These are phyloP conservation scores for Sus cebifrons DNA, from an alignment of 2,797 vertebrate species.

Conservation along the genomic window DNA sequence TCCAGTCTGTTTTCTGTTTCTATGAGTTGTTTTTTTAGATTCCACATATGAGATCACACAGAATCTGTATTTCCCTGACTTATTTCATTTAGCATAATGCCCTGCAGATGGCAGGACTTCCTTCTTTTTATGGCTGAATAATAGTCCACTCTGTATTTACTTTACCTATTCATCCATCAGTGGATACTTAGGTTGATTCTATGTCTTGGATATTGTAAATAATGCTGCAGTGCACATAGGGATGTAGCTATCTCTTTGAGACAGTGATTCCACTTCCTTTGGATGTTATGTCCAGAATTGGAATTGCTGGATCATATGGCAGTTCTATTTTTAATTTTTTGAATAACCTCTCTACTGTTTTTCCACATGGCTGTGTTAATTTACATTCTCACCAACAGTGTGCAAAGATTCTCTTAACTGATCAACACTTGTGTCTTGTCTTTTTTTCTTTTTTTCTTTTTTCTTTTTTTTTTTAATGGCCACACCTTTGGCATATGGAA, in stretches of 20 bases:
- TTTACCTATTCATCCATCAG: background rate
- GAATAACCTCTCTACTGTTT: background rate
- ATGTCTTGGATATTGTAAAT: background rate
- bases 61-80: background rate
- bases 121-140: background rate
- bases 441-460: background rate
- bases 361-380: background rate
- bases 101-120: background rate
- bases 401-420: background rate
- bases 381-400: background rate
- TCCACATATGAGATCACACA: background rate
- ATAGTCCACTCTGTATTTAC: background rate
- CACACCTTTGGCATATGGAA: no score
- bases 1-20: background rate
- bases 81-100: background rate
- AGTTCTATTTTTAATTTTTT: background rate
- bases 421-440: background rate
- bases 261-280: background rate
- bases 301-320: background rate
- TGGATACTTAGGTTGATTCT: background rate
- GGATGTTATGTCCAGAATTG: background rate
- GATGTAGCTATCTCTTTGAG: background rate
- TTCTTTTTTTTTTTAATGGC: no score
- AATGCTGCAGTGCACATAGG: background rate
- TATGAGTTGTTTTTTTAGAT: background rate